Conservation (phyloP, 2,888 invertebrate species). For the Tachystola acroxantha region DNA sequence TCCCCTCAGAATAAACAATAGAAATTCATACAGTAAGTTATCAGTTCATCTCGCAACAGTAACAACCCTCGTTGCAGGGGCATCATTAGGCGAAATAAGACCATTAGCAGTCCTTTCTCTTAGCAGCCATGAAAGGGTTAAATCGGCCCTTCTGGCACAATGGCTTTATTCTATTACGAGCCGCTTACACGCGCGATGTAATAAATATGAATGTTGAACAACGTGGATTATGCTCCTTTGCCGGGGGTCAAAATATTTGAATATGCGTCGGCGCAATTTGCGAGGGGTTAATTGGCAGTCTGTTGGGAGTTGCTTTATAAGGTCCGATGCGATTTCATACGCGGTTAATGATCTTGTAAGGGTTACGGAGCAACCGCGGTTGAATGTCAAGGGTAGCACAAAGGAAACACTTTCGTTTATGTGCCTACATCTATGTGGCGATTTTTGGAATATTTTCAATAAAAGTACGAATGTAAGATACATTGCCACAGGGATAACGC, state of each 20-base stretch:
- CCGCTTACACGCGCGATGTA: conserved; percentile 74
- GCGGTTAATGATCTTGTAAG: conserved; percentile 15
- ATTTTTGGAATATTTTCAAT: no score
- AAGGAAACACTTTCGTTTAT: no score
- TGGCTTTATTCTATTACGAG: conserved; percentile 70
- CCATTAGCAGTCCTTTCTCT: conserved; percentile 76
- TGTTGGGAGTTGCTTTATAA: conserved; percentile 36
- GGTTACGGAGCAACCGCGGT: no score
- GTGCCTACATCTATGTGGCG: no score
- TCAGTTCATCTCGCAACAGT: conserved; percentile 71
- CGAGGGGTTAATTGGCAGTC: conserved; percentile 67
- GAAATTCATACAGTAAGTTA: conserved; percentile 67
- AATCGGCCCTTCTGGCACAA: conserved; percentile 69
- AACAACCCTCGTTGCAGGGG: conserved; percentile 52
- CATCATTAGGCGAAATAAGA: conserved; percentile 76
- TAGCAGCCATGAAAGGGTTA: conserved; percentile 70
- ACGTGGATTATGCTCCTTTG: conserved; percentile 68
- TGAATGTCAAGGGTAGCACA: no score
- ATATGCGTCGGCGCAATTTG: conserved; percentile 68
- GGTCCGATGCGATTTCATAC: conserved; percentile 29
- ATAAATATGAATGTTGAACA: conserved; percentile 77
- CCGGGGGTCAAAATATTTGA: conserved; percentile 77
- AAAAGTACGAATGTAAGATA: no score
- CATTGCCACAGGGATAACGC: no score
- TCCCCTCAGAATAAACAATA: conserved; percentile 38